A percentile compares a stretch with the other conserved stretches of the same genome.
phyloP scores from a whole-genome alignment of 2,797 vertebrate genomes.

The Argentina silus region DNA sequence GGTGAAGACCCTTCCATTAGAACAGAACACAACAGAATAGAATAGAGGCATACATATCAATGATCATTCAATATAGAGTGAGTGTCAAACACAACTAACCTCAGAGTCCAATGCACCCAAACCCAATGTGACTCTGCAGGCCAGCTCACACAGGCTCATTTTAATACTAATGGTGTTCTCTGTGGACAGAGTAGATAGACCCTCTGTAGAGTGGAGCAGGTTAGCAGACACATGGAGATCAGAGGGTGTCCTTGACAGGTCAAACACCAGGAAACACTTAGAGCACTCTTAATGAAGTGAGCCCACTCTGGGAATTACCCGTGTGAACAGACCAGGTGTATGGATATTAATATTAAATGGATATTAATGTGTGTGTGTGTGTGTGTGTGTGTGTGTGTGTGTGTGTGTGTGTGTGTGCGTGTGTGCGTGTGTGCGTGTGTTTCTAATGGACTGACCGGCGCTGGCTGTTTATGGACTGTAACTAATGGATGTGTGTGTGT shows the following conservation, averaged over 20 bases:
- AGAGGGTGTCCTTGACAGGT: slow-evolving; percentile 31
- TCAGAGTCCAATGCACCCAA: too few species aligned
- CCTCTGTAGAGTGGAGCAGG: neutral
- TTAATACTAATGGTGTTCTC: slow-evolving; percentile 13
- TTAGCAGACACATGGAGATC: neutral
- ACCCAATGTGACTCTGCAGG: too few species aligned
- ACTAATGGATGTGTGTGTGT: slow-evolving; percentile 73
- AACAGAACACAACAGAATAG: neutral
- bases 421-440: slow-evolving; percentile 5
- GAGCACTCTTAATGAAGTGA: neutral
- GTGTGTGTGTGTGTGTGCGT: slow-evolving; percentile 10
- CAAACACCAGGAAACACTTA: slow-evolving; percentile 25
- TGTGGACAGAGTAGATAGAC: slow-evolving; percentile 10
- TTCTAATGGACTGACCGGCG: slow-evolving; percentile 57
- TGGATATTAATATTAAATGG: neutral
- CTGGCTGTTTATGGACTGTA: slow-evolving; percentile 82
- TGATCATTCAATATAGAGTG: too few species aligned
- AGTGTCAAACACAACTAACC: too few species aligned
- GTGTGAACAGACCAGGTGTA: neutral
- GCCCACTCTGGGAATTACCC: neutral
- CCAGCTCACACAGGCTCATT: neutral
- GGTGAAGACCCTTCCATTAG: neutral
- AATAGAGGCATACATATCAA: too few species aligned
- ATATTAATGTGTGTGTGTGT: slow-evolving; percentile 5
- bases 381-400: slow-evolving; percentile 1